A percentile compares a stretch with the other conserved stretches of the same genome.
phyloP scores from a whole-genome alignment of 2,797 vertebrate species.

The Sebastes paucispinis region DNA sequence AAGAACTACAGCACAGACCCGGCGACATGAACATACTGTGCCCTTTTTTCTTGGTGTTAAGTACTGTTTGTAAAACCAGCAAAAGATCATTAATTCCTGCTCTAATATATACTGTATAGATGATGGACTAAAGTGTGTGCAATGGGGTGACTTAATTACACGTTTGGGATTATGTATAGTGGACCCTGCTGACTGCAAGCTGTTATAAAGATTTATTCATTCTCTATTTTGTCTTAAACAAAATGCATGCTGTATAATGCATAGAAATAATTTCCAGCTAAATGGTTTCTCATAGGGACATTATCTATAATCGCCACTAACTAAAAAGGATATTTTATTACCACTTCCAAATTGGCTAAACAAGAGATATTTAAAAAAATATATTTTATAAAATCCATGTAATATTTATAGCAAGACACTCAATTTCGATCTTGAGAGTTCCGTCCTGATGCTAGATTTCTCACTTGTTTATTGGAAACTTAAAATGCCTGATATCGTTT shows the following conservation, averaged over 20 bases:
- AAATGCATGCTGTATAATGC: constrained; percentile 55
- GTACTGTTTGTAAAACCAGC: constrained; percentile 64
- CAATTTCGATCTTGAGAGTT: background rate
- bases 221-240: constrained; percentile 36
- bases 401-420: background rate
- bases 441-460: background rate
- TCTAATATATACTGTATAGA: constrained; percentile 40
- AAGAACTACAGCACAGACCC: constrained; percentile 11
- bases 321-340: background rate
- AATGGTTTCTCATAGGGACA: constrained; percentile 30
- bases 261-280: constrained; percentile 19
- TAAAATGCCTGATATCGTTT: background rate
- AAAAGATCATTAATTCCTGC: constrained; percentile 48
- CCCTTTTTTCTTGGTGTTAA: constrained; percentile 35
- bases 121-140: constrained; percentile 28
- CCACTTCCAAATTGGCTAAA: constrained; percentile 1
- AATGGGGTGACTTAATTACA: constrained; percentile 48
- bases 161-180: constrained; percentile 29
- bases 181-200: constrained; percentile 38
- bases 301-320: constrained; percentile 8
- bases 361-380: background rate
- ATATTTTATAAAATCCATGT: background rate
- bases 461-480: background rate
- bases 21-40: constrained; percentile 29
- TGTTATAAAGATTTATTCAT: constrained; percentile 31